Evolutionary conservation across 2,113 vertebrate species (phyloP).

Genomic region (Platycercus adscitus): DNA sequence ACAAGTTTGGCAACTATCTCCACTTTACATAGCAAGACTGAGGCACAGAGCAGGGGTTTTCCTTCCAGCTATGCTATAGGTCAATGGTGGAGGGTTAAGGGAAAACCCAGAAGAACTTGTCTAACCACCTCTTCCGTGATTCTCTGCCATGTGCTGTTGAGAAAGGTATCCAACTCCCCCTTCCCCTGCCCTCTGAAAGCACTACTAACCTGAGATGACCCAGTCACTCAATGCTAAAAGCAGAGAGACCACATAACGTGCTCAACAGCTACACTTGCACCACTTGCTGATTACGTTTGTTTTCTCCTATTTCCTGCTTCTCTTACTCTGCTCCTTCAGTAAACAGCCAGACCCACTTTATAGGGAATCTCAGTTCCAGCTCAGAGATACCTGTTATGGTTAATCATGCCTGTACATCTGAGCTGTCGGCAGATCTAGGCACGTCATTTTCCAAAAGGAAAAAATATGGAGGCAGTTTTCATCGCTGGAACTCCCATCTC

Average conservation of each 20-base stretch:
- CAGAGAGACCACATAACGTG: neutral
- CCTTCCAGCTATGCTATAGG: neutral
- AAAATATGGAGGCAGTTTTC: neutral
- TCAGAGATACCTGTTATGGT: neutral
- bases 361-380: neutral
- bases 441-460: neutral
- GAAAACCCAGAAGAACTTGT: slow-evolving; percentile 7
- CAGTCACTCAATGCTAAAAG: neutral
- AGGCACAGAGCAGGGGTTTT: neutral
- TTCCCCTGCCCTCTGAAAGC: neutral
- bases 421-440: neutral
- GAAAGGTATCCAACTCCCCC: neutral
- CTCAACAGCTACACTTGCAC: neutral
- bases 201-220: neutral
- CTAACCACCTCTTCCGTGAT: neutral
- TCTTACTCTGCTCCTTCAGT: neutral
- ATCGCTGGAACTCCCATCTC: slow-evolving; percentile 8
- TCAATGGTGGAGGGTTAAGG: neutral
- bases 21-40: neutral
- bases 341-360: neutral
- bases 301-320: neutral
- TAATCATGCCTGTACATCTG: neutral
- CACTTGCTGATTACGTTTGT: neutral
- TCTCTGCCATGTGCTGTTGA: neutral
- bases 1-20: neutral